These are phyloP conservation scores for Panthera tigris DNA, from an alignment of 2,113 vertebrate species.

Conservation along the genomic window DNA sequence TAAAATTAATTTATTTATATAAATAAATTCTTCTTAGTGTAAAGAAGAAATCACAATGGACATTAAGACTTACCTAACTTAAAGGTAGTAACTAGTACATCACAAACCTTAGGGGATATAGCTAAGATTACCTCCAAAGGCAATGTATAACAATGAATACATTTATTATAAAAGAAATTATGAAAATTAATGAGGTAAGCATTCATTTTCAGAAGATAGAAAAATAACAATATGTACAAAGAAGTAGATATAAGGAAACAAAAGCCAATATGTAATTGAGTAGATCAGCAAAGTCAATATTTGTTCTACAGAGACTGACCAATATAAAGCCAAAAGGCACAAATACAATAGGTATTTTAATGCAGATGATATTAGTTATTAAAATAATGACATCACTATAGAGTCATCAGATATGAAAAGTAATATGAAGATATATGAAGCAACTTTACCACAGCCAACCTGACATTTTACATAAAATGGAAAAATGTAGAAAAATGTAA, in stretches of 20 bases:
- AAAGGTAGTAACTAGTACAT: neutral
- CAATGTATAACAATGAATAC: neutral
- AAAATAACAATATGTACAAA: neutral
- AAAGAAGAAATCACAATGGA: neutral
- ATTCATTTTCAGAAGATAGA: neutral
- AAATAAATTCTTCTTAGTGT: neutral
- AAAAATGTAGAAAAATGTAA: neutral
- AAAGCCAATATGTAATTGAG: neutral
- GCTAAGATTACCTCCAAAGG: neutral
- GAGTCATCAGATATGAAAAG: neutral
- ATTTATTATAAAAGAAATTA: neutral
- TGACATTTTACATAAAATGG: neutral
- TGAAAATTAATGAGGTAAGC: neutral
- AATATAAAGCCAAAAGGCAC: neutral
- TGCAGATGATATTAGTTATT: neutral
- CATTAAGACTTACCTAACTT: neutral
- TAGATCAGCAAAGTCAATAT: neutral
- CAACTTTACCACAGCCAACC: neutral
- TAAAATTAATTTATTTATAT: neutral
- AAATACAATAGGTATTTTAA: neutral
- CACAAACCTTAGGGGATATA: neutral
- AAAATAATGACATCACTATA: neutral
- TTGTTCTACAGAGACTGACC: neutral
- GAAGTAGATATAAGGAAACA: neutral
- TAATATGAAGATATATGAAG: neutral